phyloP scores from a whole-genome alignment of 2,113 vertebrate genomes.

The Carassius carassius region DNA sequence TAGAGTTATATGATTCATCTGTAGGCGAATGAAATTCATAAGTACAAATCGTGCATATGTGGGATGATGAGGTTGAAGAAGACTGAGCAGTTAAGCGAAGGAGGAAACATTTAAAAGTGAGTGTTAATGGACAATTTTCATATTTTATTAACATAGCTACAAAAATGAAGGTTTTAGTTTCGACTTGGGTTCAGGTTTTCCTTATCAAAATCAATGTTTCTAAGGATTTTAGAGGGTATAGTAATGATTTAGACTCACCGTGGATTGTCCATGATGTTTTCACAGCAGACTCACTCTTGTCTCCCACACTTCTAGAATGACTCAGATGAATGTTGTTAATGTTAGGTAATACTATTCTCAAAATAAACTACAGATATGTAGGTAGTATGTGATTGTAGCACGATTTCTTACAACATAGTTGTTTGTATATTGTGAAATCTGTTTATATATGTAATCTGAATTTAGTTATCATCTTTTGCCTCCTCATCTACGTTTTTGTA shows the following conservation, averaged over 20 bases:
- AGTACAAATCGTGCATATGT: background rate
- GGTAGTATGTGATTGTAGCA: background rate
- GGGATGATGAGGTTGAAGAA: background rate
- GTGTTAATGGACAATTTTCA: background rate
- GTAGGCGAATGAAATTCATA: constrained; percentile 12
- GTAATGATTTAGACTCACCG: background rate
- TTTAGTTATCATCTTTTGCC: background rate
- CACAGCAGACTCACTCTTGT: constrained; percentile 21
- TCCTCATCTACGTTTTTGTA: constrained; percentile 2
- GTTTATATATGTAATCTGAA: background rate
- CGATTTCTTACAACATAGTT: background rate
- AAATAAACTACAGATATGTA: constrained; percentile 17
- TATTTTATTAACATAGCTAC: background rate
- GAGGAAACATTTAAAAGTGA: background rate
- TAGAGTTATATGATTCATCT: background rate
- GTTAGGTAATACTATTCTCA: constrained; percentile 22
- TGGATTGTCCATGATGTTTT: background rate
- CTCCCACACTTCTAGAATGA: constrained; percentile 29
- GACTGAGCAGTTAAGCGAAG: background rate
- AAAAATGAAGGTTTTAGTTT: background rate
- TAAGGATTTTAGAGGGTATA: background rate
- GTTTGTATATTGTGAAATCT: background rate
- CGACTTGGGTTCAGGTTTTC: background rate
- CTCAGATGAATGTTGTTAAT: constrained; percentile 16
- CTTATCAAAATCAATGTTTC: background rate